Conservation (phyloP, 2,888 invertebrate species). For the Cephus runcator region DNA sequence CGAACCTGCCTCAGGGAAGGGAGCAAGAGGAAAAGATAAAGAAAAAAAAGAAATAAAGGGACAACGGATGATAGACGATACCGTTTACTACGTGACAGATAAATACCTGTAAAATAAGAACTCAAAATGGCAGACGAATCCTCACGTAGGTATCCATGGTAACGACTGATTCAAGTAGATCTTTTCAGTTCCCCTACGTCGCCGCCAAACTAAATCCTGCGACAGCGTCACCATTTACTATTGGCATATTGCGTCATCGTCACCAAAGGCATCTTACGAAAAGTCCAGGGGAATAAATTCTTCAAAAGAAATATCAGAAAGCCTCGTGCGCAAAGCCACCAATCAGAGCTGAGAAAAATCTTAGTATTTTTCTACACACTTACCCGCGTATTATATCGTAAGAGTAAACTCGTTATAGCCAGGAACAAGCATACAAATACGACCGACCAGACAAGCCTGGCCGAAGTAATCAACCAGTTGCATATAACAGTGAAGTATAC, state of each 20-base stretch:
- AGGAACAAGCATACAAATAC: not conserved
- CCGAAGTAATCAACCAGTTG: not conserved
- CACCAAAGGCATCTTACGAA: not conserved
- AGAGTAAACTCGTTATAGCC: not conserved
- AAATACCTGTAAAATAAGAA: not conserved
- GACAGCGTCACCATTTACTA: not conserved
- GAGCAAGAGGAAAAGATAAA: slow-evolving; percentile 2
- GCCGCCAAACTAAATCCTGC: not conserved
- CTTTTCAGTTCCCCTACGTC: not conserved
- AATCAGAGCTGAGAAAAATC: not conserved
- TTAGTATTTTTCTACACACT: not conserved
- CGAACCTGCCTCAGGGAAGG: not conserved
- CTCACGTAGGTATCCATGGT: not conserved
- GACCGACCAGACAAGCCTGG: not conserved
- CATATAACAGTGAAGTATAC: not conserved
- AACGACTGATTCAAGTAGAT: not conserved
- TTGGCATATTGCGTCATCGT: not conserved
- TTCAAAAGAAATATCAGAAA: not conserved
- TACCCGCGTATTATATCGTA: not conserved
- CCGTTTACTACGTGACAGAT: too few relatives aligned
- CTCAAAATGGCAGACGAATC: not conserved
- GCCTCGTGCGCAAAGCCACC: not conserved
- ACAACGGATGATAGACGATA: slow-evolving; percentile 10
- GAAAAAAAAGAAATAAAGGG: slow-evolving; percentile 14
- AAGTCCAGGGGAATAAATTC: not conserved